Evolutionary conservation across 2,888 invertebrate genomes (phyloP), one percentile per base, ranked within the genome.

Genomic region (Spodoptera exigua): DNA sequence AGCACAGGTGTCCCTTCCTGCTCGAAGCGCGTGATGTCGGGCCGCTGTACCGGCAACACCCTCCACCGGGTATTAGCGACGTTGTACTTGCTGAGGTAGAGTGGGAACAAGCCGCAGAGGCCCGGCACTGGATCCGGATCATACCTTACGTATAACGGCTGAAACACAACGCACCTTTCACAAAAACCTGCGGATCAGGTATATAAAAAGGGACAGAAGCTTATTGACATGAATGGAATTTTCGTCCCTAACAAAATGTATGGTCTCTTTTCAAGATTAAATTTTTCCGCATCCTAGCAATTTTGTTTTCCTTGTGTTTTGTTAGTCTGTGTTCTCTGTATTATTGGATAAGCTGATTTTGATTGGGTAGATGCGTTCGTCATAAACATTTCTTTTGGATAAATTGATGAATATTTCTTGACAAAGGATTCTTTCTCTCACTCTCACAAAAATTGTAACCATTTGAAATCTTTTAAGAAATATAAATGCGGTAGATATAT

Each of bases 1-100:
- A 46, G 73, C 40, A 92, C 76, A 35, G 78, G 78, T 3, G 77
- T 76, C 27, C 89, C 94, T 75, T 93, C 92, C 63, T 86, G 88
- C 69, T 94, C 94, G 61, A 93, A 93, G 53, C 94, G 85, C 10
- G 94, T 92, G 17, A 90, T 84, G 37, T 89, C 63, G 1, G 89
- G 82, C 1, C 68, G 74, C 62, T 89, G 90, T n/a, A 81, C 65
- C 0, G 94, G 93, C 56, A 94, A 76, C 18, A 92, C 81, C 53
- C 92, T 87, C 93, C 93, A 94, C 56, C 94, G 88, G 2, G 91
- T 88, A 78, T 92, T 93, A 16, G 91, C 89, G 17, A 93, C 92
- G 57, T 85, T 85, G 79, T 93, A 83, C 77, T 90, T 83, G 76
- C 93, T 93, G 63, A 94, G 81, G 67, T 90, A 91, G 51, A 94